phyloP scores from a whole-genome alignment of 2,888 invertebrate genomes.

The Drosophila austrosaltans region DNA sequence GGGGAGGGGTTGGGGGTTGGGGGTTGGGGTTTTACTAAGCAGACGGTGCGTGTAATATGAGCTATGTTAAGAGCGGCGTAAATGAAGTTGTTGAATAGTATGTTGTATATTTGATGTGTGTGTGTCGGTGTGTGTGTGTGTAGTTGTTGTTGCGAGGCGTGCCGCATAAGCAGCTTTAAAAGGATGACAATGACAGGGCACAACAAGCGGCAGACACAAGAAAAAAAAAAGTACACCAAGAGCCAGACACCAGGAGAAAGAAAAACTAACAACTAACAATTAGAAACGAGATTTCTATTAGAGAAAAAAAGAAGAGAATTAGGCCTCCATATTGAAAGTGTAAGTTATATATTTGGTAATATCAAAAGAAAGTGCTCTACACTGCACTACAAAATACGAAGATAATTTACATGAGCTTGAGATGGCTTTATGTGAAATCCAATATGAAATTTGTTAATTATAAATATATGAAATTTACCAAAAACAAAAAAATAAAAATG shows the following conservation, averaged over 20 bases:
- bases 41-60: constrained; percentile 73
- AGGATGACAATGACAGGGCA: constrained; percentile 62
- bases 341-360: too few species aligned
- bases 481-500: too few species aligned
- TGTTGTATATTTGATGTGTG: constrained; percentile 28
- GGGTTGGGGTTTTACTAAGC: constrained; percentile 19
- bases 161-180: constrained; percentile 59
- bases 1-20: not conserved
- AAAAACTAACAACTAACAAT: not conserved
- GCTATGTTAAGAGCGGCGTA: constrained; percentile 55
- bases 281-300: too few species aligned
- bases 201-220: constrained; percentile 18
- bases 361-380: too few species aligned
- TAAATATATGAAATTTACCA: too few species aligned
- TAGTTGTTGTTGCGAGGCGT: constrained; percentile 48
- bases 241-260: constrained; percentile 20
- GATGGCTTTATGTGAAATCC: too few species aligned
- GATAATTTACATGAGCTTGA: too few species aligned
- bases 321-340: too few species aligned
- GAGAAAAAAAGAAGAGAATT: too few species aligned
- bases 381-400: too few species aligned
- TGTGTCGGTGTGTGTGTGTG: constrained; percentile 28
- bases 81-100: constrained; percentile 65
- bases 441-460: too few species aligned
- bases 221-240: constrained; percentile 16